phyloP scores from a whole-genome alignment of 2,888 invertebrate species.

The Drosophila pseudotakahashii region DNA sequence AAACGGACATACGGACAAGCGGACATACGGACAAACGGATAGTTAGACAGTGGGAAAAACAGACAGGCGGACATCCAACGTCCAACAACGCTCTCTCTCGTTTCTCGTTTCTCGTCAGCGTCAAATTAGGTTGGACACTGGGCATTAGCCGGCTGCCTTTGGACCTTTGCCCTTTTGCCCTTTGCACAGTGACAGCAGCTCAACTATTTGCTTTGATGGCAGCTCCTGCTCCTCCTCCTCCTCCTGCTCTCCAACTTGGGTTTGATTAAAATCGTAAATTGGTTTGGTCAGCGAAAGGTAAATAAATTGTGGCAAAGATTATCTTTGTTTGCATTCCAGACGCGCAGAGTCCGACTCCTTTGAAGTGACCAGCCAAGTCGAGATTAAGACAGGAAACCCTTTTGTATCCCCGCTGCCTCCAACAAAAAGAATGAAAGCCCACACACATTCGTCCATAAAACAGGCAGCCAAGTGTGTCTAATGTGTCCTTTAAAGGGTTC shows the following conservation, averaged over 20 bases:
- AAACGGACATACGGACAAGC: background rate
- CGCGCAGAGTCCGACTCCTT: slow-evolving; percentile 28
- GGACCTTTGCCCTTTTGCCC: slow-evolving; percentile 27
- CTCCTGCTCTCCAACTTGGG: no score
- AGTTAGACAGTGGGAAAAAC: slow-evolving; percentile 4
- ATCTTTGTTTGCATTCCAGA: slow-evolving; percentile 48
- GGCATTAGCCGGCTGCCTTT: slow-evolving; percentile 33
- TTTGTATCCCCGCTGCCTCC: background rate
- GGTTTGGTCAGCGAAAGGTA: slow-evolving; percentile 50
- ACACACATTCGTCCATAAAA: slow-evolving; percentile 17
- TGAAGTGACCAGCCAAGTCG: slow-evolving; percentile 50
- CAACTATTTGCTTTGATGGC: slow-evolving; percentile 56
- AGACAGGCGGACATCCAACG: slow-evolving; percentile 24
- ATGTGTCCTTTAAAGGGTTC: slow-evolving; percentile 59
- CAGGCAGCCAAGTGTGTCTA: slow-evolving; percentile 60
- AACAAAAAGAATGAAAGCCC: no score
- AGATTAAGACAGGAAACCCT: slow-evolving; percentile 47
- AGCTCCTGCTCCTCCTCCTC: slow-evolving; percentile 15
- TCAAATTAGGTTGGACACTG: slow-evolving; percentile 68
- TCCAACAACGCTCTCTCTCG: slow-evolving; percentile 4
- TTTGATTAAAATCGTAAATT: slow-evolving; percentile 62
- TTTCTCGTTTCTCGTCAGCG: slow-evolving; percentile 51
- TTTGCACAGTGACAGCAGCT: slow-evolving; percentile 45
- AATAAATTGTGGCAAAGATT: slow-evolving; percentile 46
- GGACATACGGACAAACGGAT: slow-evolving; percentile 5